Conservation (phyloP, 1,140 invertebrate genomes). For the Zaprionus lachaisei region DNA sequence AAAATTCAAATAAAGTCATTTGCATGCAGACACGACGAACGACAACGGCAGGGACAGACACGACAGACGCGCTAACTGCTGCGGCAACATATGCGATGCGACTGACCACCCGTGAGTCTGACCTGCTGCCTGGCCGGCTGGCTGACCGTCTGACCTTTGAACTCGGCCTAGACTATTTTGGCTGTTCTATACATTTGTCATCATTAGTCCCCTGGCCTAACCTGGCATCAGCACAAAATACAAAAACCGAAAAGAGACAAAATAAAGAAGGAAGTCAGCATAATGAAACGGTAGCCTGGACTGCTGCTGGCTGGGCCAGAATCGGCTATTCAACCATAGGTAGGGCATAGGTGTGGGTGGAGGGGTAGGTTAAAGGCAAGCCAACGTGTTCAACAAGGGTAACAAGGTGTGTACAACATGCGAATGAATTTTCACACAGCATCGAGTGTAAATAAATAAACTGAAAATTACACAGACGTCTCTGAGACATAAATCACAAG, state of each 20-base stretch:
- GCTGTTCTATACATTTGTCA: conserved; percentile 72
- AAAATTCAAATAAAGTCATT: conserved; percentile 83
- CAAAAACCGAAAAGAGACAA: conserved; percentile 12
- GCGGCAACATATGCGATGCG: conserved; percentile 69
- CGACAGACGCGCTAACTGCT: conserved; percentile 41
- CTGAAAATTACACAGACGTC: conserved; percentile 20
- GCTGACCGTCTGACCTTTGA: conserved; percentile 65
- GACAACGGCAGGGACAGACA: neutral
- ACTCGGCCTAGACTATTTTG: conserved; percentile 43
- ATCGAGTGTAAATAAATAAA: conserved; percentile 13
- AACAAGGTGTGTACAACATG: conserved; percentile 21
- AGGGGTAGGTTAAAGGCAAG: neutral
- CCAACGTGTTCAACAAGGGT: conserved; percentile 24
- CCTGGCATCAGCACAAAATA: conserved; percentile 21
- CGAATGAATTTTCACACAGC: conserved; percentile 15
- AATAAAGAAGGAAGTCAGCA: conserved; percentile 18
- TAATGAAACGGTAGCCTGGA: conserved; percentile 22
- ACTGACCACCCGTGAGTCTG: conserved; percentile 46
- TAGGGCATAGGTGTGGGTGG: neutral
- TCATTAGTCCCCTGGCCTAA: conserved; percentile 67
- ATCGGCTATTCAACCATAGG: neutral
- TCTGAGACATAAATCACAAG: conserved; percentile 32
- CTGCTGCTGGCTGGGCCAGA: conserved; percentile 25
- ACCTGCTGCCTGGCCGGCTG: conserved; percentile 31
- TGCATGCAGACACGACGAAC: conserved; percentile 76